These are phyloP conservation scores for Drosophila burlai DNA, from an alignment of 1,140 invertebrate genomes.

Conservation along the genomic window DNA sequence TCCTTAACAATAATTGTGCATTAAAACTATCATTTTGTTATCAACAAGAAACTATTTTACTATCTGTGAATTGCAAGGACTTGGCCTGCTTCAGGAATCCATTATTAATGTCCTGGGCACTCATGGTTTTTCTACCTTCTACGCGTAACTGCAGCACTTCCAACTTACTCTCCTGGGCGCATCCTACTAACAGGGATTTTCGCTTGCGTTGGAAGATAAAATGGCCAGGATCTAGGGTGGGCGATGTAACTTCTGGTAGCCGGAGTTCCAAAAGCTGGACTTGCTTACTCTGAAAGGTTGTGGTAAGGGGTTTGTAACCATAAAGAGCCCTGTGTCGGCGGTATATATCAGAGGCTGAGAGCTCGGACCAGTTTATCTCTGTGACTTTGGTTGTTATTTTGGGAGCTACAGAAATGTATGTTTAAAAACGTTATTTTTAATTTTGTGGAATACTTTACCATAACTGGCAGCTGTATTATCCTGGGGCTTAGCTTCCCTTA, in stretches of 20 bases:
- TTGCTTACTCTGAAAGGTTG: constrained; percentile 87
- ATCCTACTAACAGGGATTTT: constrained; percentile 87
- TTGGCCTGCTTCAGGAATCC: constrained; percentile 87
- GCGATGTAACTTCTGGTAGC: constrained; percentile 47
- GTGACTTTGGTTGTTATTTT: constrained; percentile 88
- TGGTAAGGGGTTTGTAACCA: constrained; percentile 88
- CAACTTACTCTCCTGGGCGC: constrained; percentile 87
- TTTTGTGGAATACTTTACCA: constrained; percentile 86
- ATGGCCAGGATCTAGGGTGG: constrained; percentile 35
- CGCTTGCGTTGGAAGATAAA: constrained; percentile 52
- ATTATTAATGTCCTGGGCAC: constrained; percentile 89
- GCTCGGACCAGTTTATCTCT: constrained; percentile 88
- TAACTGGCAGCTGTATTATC: constrained; percentile 88
- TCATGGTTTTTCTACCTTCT: constrained; percentile 87
- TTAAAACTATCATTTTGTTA: constrained; percentile 51
- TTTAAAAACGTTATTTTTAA: background rate
- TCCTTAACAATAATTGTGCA: constrained; percentile 23
- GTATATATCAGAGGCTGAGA: constrained; percentile 88
- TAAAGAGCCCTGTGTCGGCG: constrained; percentile 89
- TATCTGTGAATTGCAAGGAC: constrained; percentile 39
- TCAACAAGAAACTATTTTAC: constrained; percentile 57
- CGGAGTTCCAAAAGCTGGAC: constrained; percentile 88
- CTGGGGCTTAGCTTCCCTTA: constrained; percentile 88
- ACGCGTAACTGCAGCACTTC: constrained; percentile 87
- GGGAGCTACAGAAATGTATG: constrained; percentile 87